Percentiles rank a stretch among this genome's conserved stretches.
phyloP scores from a whole-genome alignment of 1,140 invertebrate genomes.

The Lasioglossum baleicum region DNA sequence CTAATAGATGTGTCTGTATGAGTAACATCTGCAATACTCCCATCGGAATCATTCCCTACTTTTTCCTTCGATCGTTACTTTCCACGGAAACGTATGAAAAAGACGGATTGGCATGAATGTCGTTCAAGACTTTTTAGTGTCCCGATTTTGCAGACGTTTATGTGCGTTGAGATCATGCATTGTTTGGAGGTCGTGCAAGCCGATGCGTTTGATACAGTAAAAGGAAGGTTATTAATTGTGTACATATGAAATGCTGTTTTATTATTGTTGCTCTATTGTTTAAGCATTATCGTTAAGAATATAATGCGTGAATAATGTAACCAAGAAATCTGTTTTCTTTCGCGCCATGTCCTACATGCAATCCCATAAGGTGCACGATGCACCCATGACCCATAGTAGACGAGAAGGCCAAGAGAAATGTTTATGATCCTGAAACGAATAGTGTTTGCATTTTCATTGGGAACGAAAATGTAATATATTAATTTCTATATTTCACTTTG shows the following conservation, averaged over 20 bases:
- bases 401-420: too few species aligned
- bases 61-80: not conserved
- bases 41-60: slow-evolving; percentile 8
- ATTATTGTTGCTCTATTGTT: slow-evolving; percentile 76
- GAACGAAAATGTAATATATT: too few species aligned
- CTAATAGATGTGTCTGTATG: slow-evolving; percentile 25
- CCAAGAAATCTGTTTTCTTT: slow-evolving; percentile 25
- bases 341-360: not conserved
- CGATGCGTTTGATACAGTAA: slow-evolving; percentile 52
- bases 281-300: slow-evolving; percentile 72
- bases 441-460: too few species aligned
- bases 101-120: slow-evolving; percentile 11
- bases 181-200: slow-evolving; percentile 21
- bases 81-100: not conserved
- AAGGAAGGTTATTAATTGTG: slow-evolving; percentile 64
- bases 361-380: too few species aligned
- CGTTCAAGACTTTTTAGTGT: slow-evolving; percentile 25
- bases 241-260: slow-evolving; percentile 72
- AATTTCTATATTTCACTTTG: not conserved
- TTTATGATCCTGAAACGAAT: too few species aligned
- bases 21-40: slow-evolving; percentile 26
- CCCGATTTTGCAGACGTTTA: slow-evolving; percentile 43
- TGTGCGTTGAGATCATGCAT: not conserved
- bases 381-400: too few species aligned
- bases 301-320: slow-evolving; percentile 59